phyloP scores from a whole-genome alignment of 2,113 vertebrate species.

The Coptodon rendalli region DNA sequence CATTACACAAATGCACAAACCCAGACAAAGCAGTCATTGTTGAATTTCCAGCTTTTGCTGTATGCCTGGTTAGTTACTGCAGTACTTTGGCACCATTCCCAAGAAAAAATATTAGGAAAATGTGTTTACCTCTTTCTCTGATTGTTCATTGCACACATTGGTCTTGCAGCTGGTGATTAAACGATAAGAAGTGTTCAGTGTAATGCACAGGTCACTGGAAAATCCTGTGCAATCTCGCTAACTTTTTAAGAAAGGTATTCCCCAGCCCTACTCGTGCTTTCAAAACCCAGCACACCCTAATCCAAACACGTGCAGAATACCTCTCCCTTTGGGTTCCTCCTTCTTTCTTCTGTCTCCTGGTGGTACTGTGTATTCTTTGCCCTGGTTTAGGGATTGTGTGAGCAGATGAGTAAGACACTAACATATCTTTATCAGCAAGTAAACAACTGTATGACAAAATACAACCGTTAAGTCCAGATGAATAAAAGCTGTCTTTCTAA shows the following conservation, averaged over 20 bases:
- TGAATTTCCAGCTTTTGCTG: neutral
- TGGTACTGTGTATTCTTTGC: conserved; percentile 28
- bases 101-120: neutral
- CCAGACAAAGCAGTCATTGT: neutral
- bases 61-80: neutral
- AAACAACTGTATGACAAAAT: neutral
- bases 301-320: neutral
- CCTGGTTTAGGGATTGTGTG: neutral
- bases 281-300: neutral
- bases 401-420: neutral
- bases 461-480: neutral
- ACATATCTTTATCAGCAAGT: neutral
- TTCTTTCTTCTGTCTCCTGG: conserved; percentile 10
- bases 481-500: neutral
- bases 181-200: neutral
- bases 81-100: neutral
- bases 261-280: neutral
- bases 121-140: neutral
- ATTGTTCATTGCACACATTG: neutral
- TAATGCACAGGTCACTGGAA: neutral
- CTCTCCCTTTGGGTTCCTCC: neutral
- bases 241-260: neutral
- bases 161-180: neutral
- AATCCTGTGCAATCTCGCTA: neutral
- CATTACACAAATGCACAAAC: neutral